Evolutionary conservation across 2,888 invertebrate genomes (phyloP).

Genomic region (Lasius fuliginosus): DNA sequence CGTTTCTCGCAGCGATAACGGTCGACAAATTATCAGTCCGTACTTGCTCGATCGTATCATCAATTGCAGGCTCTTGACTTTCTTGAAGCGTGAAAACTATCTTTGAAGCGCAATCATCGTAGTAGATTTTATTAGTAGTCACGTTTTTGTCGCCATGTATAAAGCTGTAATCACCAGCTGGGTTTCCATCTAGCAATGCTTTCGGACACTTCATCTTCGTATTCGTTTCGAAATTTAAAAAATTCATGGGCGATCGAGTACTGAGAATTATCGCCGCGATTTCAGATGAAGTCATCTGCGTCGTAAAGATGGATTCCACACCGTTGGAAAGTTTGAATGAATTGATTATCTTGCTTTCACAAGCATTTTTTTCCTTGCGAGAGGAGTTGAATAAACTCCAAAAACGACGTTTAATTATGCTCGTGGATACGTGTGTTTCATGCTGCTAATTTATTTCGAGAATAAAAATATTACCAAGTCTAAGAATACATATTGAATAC

Average conservation of each 20-base stretch:
- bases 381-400: constrained; percentile 65
- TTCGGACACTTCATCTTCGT: neutral
- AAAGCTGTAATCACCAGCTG: constrained; percentile 59
- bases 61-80: neutral
- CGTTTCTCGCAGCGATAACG: neutral
- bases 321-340: neutral
- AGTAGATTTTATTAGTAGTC: neutral
- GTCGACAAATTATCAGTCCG: constrained; percentile 1
- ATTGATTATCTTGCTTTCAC: neutral
- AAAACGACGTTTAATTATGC: constrained; percentile 43
- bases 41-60: neutral
- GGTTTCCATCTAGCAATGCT: constrained; percentile 46
- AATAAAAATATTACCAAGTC: constrained; percentile 7
- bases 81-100: constrained; percentile 1
- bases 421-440: constrained; percentile 46
- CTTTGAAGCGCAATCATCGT: neutral
- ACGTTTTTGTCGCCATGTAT: constrained; percentile 10
- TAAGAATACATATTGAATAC: constrained; percentile 2
- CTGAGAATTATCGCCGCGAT: neutral
- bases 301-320: constrained; percentile 8
- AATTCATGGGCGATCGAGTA: neutral
- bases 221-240: neutral
- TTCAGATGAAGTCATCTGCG: neutral
- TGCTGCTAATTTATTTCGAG: constrained; percentile 29
- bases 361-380: constrained; percentile 37